Evolutionary conservation across 2,797 vertebrate genomes (phyloP).

Genomic region (Falco naumanni): DNA sequence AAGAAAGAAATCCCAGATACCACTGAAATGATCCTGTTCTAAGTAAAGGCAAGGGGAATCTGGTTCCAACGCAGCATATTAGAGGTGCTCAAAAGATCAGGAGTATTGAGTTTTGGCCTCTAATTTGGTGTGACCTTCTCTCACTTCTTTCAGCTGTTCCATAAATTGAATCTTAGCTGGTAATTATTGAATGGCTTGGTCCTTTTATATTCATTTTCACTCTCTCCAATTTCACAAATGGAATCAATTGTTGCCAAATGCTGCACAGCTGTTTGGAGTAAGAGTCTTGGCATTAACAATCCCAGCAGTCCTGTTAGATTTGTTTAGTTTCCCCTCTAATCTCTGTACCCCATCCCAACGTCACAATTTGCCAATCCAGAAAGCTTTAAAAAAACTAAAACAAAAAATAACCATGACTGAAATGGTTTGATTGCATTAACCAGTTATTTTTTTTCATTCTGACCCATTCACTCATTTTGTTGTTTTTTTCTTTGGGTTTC

Average conservation of each 20-base stretch:
- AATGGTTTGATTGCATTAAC: background rate
- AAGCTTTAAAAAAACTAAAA: background rate
- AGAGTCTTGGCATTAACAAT: background rate
- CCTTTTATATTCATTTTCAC: background rate
- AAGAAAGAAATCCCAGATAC: background rate
- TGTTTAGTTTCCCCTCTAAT: conserved; percentile 10
- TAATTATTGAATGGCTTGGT: conserved; percentile 4
- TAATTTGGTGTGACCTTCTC: background rate
- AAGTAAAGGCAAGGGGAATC: background rate
- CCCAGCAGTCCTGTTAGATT: background rate
- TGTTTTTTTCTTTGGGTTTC: background rate
- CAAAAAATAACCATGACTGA: background rate
- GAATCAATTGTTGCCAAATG: background rate
- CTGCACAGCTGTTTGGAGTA: conserved; percentile 2
- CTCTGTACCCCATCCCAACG: background rate
- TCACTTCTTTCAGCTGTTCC: conserved; percentile 12
- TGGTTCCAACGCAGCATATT: background rate
- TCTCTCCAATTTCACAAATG: conserved; percentile 3
- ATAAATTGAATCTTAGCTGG: conserved; percentile 15
- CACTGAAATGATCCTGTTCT: background rate
- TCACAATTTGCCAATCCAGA: background rate
- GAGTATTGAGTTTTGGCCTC: background rate
- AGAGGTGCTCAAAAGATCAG: background rate
- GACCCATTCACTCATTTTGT: background rate
- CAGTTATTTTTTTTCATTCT: background rate